phyloP scores from a whole-genome alignment of 1,140 invertebrate species.

The Eriocheir sinensis region DNA sequence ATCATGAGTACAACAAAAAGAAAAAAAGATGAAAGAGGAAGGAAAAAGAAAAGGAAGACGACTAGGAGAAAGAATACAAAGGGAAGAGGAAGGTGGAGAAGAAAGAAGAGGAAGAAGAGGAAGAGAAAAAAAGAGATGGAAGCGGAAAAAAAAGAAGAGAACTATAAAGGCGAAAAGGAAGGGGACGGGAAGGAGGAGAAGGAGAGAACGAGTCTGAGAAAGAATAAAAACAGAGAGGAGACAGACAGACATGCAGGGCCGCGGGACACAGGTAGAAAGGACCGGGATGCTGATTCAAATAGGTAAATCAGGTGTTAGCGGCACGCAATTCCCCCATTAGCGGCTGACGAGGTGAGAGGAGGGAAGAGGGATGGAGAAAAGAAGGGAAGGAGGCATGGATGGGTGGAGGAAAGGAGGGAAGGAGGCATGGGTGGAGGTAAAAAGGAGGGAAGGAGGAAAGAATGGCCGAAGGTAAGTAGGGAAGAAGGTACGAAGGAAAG shows the following conservation, averaged over 20 bases:
- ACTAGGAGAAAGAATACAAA: background rate
- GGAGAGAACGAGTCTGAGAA: background rate
- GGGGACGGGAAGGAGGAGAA: background rate
- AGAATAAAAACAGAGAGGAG: background rate
- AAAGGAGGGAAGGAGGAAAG: background rate
- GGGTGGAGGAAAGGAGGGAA: background rate
- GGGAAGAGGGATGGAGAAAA: background rate
- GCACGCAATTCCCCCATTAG: conserved; percentile 27
- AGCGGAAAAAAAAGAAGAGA: background rate
- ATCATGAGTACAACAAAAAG: background rate
- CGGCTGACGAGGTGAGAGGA: background rate
- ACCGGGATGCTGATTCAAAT: background rate
- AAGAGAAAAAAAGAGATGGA: no score
- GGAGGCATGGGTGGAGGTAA: background rate
- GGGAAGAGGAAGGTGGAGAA: background rate
- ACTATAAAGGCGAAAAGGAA: background rate
- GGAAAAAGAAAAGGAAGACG: background rate
- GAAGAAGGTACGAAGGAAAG: background rate
- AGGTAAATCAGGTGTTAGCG: background rate
- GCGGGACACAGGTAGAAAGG: background rate
- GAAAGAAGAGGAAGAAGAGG: background rate
- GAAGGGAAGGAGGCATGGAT: no score
- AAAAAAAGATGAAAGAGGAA: background rate
- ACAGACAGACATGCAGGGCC: background rate
- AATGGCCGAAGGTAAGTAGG: background rate